A percentile compares a stretch with the other conserved stretches of the same genome.
These are phyloP conservation scores for Calameuta pallipes DNA, from an alignment of 2,888 invertebrate genomes.

Conservation along the genomic window DNA sequence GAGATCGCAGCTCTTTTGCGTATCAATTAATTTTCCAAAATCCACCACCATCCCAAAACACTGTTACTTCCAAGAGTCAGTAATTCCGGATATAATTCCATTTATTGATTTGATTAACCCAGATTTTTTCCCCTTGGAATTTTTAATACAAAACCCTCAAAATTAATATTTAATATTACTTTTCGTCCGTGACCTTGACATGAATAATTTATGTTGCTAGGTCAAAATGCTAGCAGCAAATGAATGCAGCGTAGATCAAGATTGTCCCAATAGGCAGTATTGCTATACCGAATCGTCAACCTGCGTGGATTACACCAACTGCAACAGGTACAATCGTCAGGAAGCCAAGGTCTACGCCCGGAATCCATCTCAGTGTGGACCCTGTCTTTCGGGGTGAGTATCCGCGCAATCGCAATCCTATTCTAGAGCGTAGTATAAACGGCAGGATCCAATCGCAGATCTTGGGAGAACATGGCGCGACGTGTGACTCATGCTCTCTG, in stretches of 20 bases:
- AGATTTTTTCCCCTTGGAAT: background rate
- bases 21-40: background rate
- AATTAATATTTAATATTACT: background rate
- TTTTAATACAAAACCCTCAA: background rate
- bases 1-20: background rate
- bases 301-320: conserved; percentile 41
- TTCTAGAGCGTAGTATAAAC: background rate
- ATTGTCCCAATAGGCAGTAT: conserved; percentile 38
- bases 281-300: conserved; percentile 35
- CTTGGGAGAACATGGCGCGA: background rate
- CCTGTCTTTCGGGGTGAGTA: conserved; percentile 39
- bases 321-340: conserved; percentile 34
- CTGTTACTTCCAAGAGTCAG: background rate
- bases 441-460: background rate
- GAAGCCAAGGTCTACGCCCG: conserved; percentile 33
- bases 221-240: conserved; percentile 8
- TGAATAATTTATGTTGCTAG: background rate
- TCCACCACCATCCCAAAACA: background rate
- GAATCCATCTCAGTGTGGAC: conserved; percentile 41
- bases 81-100: background rate
- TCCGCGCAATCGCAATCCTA: background rate
- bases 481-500: background rate
- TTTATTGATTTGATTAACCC: background rate
- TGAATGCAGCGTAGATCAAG: conserved; percentile 32
- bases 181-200: background rate